Conservation (phyloP, 2,888 invertebrate species). For the Macrophya alboannulata region DNA sequence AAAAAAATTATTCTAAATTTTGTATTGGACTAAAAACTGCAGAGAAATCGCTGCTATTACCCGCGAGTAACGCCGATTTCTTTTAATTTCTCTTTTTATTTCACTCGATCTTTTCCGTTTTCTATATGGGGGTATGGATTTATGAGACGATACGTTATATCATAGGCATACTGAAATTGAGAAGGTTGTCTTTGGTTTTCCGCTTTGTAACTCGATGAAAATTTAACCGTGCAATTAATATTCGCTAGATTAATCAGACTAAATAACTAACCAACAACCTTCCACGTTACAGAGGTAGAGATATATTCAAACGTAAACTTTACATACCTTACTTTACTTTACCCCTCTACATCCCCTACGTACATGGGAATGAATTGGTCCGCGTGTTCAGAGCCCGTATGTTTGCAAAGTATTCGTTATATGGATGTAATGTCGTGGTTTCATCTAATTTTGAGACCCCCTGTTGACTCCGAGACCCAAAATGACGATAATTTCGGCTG, state of each 20-base stretch:
- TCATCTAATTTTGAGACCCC: not conserved
- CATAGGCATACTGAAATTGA: not conserved
- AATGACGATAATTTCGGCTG: not conserved
- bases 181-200: slow-evolving; percentile 28
- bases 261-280: slow-evolving; percentile 15
- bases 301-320: slow-evolving; percentile 1
- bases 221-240: slow-evolving; percentile 30
- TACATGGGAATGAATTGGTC: not conserved
- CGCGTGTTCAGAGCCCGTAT: not conserved
- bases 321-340: not conserved
- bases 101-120: not conserved
- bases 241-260: slow-evolving; percentile 22
- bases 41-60: not conserved
- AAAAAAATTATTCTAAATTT: not conserved
- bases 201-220: not conserved
- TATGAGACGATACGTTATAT: too few relatives aligned
- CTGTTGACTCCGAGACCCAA: not conserved
- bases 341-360: not conserved
- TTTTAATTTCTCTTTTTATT: not conserved
- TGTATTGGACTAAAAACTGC: not conserved
- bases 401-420: slow-evolving; percentile 3
- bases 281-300: not conserved
- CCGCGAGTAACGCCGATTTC: too few relatives aligned
- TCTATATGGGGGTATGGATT: not conserved
- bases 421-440: not conserved